These are phyloP conservation scores for Thunnus thynnus DNA, from an alignment of 2,113 vertebrate species.

Conservation along the genomic window DNA sequence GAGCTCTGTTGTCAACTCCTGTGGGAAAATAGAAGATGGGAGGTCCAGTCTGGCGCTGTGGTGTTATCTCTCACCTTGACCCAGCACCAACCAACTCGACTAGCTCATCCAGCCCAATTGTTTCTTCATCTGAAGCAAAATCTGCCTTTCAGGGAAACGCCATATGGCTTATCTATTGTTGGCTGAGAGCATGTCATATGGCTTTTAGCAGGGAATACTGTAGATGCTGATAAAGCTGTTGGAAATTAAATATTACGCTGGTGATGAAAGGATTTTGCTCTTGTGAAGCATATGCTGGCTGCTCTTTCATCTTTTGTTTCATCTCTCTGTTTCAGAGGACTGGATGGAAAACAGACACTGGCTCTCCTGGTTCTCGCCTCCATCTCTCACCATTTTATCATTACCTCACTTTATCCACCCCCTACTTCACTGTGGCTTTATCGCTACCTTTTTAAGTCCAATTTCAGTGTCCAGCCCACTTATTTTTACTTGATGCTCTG, in stretches of 20 bases:
- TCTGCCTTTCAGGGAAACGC: constrained; percentile 61
- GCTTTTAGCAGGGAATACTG: constrained; percentile 65
- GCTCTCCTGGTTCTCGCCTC: constrained; percentile 61
- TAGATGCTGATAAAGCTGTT: constrained; percentile 64
- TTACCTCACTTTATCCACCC: constrained; percentile 37
- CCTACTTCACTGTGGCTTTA: constrained; percentile 32
- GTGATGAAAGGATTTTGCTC: constrained; percentile 66
- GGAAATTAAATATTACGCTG: constrained; percentile 67
- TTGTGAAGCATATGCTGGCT: constrained; percentile 67
- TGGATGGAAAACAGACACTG: constrained; percentile 63
- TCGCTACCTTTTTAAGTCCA: constrained; percentile 38
- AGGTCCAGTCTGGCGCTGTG: constrained; percentile 44
- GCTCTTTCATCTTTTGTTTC: constrained; percentile 72
- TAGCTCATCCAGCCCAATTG: constrained; percentile 41
- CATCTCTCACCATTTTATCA: constrained; percentile 49
- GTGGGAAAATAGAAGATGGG: constrained; percentile 57
- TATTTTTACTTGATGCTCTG: constrained; percentile 27
- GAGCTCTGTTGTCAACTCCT: constrained; percentile 52
- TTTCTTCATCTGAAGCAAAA: constrained; percentile 65
- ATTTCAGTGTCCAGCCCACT: constrained; percentile 44
- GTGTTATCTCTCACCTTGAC: constrained; percentile 66
- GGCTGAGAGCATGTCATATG: constrained; percentile 58
- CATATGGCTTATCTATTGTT: constrained; percentile 69
- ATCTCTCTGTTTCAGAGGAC: constrained; percentile 74
- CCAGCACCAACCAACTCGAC: constrained; percentile 16